These are phyloP conservation scores for Etheostoma cragini DNA, from an alignment of 2,113 vertebrate genomes.

Conservation along the genomic window DNA sequence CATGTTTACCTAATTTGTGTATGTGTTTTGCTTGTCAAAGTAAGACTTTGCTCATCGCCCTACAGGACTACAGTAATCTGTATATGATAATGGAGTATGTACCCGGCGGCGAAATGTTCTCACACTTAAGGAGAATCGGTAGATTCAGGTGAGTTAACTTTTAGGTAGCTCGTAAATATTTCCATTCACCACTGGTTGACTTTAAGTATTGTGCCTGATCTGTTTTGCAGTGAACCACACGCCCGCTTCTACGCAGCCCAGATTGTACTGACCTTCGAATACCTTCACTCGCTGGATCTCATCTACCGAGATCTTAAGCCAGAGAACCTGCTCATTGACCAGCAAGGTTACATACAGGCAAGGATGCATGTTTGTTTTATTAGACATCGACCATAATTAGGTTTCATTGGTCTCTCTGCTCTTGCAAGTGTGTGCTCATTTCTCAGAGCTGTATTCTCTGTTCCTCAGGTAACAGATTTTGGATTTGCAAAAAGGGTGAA, in stretches of 20 bases:
- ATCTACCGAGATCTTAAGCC: slow-evolving; percentile 96
- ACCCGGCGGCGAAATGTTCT: slow-evolving; percentile 95
- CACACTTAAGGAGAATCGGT: slow-evolving; percentile 92
- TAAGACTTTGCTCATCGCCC: slow-evolving; percentile 32
- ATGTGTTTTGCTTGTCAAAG: background rate
- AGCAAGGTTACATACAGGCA: slow-evolving; percentile 94
- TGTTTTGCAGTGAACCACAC: slow-evolving; percentile 88
- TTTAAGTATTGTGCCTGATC: slow-evolving; percentile 25
- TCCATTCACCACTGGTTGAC: background rate
- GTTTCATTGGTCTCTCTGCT: background rate
- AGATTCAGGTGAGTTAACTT: slow-evolving; percentile 88
- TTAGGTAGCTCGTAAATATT: background rate
- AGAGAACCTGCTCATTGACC: slow-evolving; percentile 95
- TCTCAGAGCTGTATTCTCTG: background rate
- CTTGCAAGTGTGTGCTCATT: background rate
- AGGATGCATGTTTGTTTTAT: slow-evolving; percentile 3
- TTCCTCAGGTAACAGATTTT: slow-evolving; percentile 92
- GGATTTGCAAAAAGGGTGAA: slow-evolving; percentile 96
- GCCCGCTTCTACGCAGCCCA: slow-evolving; percentile 95
- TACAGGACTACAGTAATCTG: slow-evolving; percentile 91
- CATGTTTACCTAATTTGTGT: background rate
- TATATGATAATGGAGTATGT: slow-evolving; percentile 98
- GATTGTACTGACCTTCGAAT: slow-evolving; percentile 96
- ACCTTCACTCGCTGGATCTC: slow-evolving; percentile 95
- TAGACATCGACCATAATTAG: background rate